Conservation (phyloP, 2,888 invertebrate genomes). For the Microplitis manilae region DNA sequence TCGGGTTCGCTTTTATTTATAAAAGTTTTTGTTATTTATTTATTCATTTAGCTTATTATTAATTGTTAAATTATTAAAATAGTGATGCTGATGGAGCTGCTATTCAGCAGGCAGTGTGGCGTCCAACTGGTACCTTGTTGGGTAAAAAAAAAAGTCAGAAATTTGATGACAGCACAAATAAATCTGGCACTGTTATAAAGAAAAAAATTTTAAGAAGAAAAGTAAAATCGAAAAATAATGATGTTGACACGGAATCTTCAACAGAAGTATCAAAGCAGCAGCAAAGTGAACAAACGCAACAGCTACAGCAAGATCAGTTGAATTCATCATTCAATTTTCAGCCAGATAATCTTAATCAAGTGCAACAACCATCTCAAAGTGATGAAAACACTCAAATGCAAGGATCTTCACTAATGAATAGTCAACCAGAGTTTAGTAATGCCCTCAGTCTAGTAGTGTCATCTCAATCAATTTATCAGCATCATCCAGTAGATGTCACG, state of each 20-base stretch:
- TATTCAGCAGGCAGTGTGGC: slow-evolving; percentile 69
- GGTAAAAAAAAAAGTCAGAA: slow-evolving; percentile 65
- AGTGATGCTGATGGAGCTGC: slow-evolving; percentile 60
- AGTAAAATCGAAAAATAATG: slow-evolving; percentile 51
- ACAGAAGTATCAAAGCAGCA: slow-evolving; percentile 48
- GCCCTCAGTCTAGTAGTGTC: slow-evolving; percentile 55
- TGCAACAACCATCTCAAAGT: slow-evolving; percentile 7
- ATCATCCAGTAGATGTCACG: slow-evolving; percentile 60
- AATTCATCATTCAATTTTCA: background rate
- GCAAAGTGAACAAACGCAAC: slow-evolving; percentile 47
- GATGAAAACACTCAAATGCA: slow-evolving; percentile 27
- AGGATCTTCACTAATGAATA: slow-evolving; percentile 42
- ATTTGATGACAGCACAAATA: slow-evolving; percentile 51
- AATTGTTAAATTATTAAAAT: slow-evolving; percentile 32
- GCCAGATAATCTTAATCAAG: background rate
- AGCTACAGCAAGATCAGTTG: slow-evolving; percentile 33
- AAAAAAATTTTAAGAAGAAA: slow-evolving; percentile 57
- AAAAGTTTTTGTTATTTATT: background rate
- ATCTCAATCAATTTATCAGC: slow-evolving; percentile 59
- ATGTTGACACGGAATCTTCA: slow-evolving; percentile 52
- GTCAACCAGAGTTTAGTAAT: slow-evolving; percentile 57
- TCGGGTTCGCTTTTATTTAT: slow-evolving; percentile 57
- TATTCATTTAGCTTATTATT: background rate
- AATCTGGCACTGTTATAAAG: slow-evolving; percentile 43
- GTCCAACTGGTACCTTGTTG: slow-evolving; percentile 68